phyloP scores from a whole-genome alignment of 2,888 invertebrate species.

The Eurytoma californica region DNA sequence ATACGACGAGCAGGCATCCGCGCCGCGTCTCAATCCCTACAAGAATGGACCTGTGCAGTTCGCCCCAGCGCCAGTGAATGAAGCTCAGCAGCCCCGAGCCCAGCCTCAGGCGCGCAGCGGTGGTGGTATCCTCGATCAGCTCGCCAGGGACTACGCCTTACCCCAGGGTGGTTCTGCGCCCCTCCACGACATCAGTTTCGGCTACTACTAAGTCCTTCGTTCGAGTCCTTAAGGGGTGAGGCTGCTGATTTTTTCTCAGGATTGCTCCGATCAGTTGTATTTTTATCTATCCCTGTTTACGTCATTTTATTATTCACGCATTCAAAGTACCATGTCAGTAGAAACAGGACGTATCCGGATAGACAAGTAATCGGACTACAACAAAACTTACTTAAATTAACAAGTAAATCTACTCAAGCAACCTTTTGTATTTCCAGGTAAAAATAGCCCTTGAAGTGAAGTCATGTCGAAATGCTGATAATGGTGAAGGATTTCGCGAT shows the following conservation, averaged over 20 bases:
- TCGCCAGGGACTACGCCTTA: conserved; percentile 87
- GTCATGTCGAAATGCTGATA: conserved; percentile 34
- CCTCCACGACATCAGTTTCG: conserved; percentile 89
- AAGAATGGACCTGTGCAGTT: conserved; percentile 72
- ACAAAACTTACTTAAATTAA: no score
- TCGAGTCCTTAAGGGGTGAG: conserved; percentile 27
- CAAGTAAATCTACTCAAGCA: no score
- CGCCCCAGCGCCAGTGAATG: conserved; percentile 68
- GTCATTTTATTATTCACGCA: no score
- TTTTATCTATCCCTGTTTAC: no score
- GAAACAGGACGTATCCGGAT: neutral
- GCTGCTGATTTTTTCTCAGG: neutral
- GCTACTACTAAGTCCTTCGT: conserved; percentile 79
- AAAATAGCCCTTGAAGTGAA: conserved; percentile 26
- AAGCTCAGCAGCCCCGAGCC: conserved; percentile 58
- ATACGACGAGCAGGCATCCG: conserved; percentile 64
- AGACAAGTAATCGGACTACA: neutral
- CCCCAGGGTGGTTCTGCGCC: conserved; percentile 83
- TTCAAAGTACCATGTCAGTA: no score
- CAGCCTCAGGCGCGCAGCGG: conserved; percentile 69
- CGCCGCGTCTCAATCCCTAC: conserved; percentile 64
- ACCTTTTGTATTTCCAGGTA: conserved; percentile 17
- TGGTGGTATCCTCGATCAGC: conserved; percentile 84
- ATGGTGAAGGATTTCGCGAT: conserved; percentile 22
- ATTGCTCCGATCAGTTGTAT: no score